Evolutionary conservation across 2,888 invertebrate genomes (phyloP).

Genomic region (Tetragonula carbonaria): DNA sequence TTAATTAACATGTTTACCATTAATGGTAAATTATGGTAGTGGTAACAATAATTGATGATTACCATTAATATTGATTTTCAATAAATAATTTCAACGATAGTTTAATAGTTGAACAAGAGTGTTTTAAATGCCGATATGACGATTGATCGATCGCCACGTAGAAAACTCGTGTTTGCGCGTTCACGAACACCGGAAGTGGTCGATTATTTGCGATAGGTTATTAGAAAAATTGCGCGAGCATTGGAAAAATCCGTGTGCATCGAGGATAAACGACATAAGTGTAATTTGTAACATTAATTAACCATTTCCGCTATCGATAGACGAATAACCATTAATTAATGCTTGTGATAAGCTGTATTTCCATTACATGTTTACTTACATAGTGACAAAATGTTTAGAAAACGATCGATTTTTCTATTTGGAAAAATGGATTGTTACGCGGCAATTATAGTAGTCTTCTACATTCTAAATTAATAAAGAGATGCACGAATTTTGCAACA

Average conservation of each 20-base stretch:
- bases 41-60: no score
- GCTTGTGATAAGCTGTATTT: neutral
- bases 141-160: neutral
- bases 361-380: conserved; percentile 4
- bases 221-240: neutral
- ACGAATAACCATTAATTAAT: conserved; percentile 6
- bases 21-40: no score
- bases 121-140: neutral
- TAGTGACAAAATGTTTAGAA: neutral
- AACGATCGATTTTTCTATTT: neutral
- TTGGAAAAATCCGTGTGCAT: neutral
- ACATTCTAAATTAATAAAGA: neutral
- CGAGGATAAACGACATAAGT: neutral
- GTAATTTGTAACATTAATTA: neutral
- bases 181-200: conserved; percentile 7
- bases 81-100: neutral
- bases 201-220: conserved; percentile 2
- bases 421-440: neutral
- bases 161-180: conserved; percentile 3
- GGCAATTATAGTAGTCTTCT: neutral
- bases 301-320: conserved; percentile 5
- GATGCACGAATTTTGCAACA: neutral
- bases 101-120: no score
- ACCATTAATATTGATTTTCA: neutral
- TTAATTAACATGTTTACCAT: neutral